A percentile compares a stretch with the other conserved stretches of the same genome.
phyloP scores from a whole-genome alignment of 2,797 vertebrate genomes.

The Pachyuromys duprasi region DNA sequence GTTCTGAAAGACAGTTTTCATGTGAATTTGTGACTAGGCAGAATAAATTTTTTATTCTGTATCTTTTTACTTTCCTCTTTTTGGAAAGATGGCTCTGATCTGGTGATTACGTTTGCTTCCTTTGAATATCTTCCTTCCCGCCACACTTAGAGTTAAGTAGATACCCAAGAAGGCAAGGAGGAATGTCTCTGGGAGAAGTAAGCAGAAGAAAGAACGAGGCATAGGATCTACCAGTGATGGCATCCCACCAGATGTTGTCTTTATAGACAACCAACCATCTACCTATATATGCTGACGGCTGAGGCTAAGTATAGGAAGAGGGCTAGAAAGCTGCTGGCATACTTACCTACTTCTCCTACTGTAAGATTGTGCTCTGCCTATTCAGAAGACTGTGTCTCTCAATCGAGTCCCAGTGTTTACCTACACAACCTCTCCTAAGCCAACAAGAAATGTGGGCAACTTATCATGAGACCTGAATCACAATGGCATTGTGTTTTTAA shows the following conservation, averaged over 20 bases:
- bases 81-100: background rate
- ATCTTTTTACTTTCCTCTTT: slow-evolving; percentile 7
- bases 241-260: background rate
- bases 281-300: slow-evolving; percentile 9
- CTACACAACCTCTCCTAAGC: background rate
- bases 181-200: background rate
- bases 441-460: background rate
- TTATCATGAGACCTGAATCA: slow-evolving; percentile 19
- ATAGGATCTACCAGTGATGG: background rate
- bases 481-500: slow-evolving; percentile 10
- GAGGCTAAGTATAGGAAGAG: background rate
- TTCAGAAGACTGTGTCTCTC: background rate
- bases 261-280: background rate
- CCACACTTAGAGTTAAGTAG: background rate
- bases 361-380: background rate
- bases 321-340: background rate
- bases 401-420: background rate
- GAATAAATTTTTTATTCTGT: too few species aligned
- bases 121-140: background rate
- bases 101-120: background rate
- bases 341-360: background rate
- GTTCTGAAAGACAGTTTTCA: background rate
- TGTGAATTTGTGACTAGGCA: slow-evolving; percentile 8
- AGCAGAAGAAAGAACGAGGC: background rate
- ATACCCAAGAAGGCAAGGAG: background rate